These are phyloP conservation scores for Oostethus manadensis DNA, from an alignment of 2,113 vertebrate genomes.

Conservation along the genomic window DNA sequence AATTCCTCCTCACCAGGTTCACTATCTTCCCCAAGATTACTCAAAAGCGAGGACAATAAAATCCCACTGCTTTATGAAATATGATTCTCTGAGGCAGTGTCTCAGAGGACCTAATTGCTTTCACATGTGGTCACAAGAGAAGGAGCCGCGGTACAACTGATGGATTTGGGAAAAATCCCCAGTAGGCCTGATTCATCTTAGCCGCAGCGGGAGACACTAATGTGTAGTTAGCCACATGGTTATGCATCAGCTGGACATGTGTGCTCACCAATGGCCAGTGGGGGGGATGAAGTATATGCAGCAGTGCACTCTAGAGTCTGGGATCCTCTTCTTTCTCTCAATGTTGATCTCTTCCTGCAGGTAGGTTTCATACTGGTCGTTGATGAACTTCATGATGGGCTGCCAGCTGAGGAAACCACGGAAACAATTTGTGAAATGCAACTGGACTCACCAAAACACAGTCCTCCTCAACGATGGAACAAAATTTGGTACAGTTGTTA, in stretches of 20 bases:
- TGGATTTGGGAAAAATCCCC: slow-evolving; percentile 30
- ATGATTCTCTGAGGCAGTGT: slow-evolving; percentile 23
- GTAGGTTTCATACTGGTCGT: slow-evolving; percentile 95
- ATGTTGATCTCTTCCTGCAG: slow-evolving; percentile 96
- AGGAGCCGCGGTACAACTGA: slow-evolving; percentile 29
- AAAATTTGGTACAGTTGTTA: too few species aligned
- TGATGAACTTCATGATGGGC: slow-evolving; percentile 98
- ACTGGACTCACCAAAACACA: too few species aligned
- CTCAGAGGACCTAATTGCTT: slow-evolving; percentile 35
- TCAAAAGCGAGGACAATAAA: neutral
- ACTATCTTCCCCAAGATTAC: neutral
- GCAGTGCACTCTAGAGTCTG: slow-evolving; percentile 93
- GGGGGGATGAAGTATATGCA: slow-evolving; percentile 99
- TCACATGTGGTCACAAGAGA: slow-evolving; percentile 35
- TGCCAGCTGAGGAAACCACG: slow-evolving; percentile 81
- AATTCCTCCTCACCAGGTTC: neutral
- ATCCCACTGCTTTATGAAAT: slow-evolving; percentile 29
- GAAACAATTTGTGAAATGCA: neutral
- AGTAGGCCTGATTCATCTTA: slow-evolving; percentile 24
- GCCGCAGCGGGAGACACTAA: slow-evolving; percentile 25
- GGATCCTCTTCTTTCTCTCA: slow-evolving; percentile 92
- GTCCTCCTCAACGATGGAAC: too few species aligned
- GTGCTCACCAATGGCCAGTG: slow-evolving; percentile 87
- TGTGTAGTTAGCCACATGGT: slow-evolving; percentile 7
- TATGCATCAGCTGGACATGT: neutral